Conservation (phyloP, 2,113 vertebrate species). For the Chionis minor region DNA sequence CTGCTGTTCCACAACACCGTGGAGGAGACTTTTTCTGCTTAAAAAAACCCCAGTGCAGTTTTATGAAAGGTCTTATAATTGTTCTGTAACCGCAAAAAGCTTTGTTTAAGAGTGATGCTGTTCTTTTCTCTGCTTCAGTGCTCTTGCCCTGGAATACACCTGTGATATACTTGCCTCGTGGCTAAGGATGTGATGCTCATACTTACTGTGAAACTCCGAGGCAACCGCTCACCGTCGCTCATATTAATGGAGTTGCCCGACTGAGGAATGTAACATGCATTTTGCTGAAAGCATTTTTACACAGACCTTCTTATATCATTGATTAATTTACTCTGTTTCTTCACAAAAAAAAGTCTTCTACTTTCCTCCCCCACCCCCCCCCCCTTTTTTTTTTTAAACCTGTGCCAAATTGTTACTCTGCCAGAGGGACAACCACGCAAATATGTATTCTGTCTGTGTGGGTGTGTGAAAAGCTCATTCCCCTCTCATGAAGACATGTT, state of each 20-base stretch:
- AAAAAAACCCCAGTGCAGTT: background rate
- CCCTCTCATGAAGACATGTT: background rate
- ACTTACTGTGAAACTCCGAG: background rate
- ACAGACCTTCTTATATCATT: background rate
- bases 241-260: background rate
- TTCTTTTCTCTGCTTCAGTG: background rate
- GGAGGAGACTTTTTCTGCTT: constrained; percentile 15
- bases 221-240: background rate
- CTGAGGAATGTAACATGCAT: background rate
- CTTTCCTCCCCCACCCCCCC: background rate
- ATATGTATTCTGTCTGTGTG: background rate
- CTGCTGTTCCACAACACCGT: background rate
- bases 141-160: constrained; percentile 6
- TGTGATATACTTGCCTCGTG: constrained; percentile 31
- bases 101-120: background rate
- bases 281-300: background rate
- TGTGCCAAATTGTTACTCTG: background rate
- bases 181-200: constrained; percentile 21
- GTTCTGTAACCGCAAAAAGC: constrained; percentile 12
- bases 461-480: background rate
- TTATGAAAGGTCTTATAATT: constrained; percentile 42
- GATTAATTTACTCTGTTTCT: background rate
- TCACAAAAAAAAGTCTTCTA: background rate
- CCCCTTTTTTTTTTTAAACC: background rate
- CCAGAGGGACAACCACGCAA: background rate